Evolutionary conservation across 2,113 vertebrate species (phyloP).

Genomic region (Pedionomus torquatus): DNA sequence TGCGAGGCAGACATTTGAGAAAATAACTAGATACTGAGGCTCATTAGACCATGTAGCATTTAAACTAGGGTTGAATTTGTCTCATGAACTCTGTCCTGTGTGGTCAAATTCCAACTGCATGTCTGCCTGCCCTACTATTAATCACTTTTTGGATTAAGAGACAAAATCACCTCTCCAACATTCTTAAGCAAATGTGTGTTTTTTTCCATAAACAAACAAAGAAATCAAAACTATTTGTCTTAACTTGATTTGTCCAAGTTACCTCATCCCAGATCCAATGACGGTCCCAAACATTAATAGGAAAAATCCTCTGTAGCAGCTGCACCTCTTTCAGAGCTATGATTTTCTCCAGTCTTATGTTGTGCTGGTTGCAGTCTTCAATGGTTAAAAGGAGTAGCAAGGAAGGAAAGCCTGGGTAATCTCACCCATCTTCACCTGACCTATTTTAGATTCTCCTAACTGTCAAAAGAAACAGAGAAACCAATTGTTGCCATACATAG

Average conservation of each 20-base stretch:
- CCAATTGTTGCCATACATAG: background rate
- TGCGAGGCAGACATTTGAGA: conserved; percentile 28
- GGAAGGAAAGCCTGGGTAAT: background rate
- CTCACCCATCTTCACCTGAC: background rate
- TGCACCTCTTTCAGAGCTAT: conserved; percentile 17
- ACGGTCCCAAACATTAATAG: background rate
- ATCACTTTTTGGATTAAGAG: conserved; percentile 57
- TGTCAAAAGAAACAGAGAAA: conserved; percentile 34
- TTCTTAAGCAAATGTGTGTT: conserved; percentile 44
- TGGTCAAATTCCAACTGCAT: conserved; percentile 56
- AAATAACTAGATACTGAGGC: conserved; percentile 43
- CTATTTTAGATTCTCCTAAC: background rate
- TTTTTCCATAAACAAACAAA: conserved; percentile 51
- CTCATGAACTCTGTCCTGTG: conserved; percentile 56
- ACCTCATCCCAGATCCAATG: conserved; percentile 39
- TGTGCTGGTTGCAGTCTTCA: background rate
- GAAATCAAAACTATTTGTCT: conserved; percentile 53
- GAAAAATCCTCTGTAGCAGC: background rate
- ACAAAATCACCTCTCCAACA: conserved; percentile 65
- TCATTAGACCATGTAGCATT: conserved; percentile 55
- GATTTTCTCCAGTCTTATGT: background rate
- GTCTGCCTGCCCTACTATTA: conserved; percentile 52
- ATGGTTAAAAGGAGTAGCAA: background rate
- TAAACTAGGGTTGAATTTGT: conserved; percentile 42
- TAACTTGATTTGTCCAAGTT: conserved; percentile 52